These are phyloP conservation scores for Drosophila takahashii DNA, from an alignment of 1,140 invertebrate species.

Conservation along the genomic window DNA sequence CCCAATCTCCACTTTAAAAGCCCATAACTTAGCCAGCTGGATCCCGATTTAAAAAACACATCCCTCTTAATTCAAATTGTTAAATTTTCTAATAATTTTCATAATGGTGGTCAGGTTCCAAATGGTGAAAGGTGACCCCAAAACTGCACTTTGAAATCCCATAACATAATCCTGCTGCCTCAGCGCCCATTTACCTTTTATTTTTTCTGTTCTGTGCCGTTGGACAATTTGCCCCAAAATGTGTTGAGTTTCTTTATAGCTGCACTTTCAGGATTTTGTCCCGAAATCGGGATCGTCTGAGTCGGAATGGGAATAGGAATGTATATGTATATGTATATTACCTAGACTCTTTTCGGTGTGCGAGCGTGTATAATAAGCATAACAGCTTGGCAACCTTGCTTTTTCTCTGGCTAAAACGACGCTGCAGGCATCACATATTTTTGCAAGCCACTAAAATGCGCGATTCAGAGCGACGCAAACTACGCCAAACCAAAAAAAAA, in stretches of 20 bases:
- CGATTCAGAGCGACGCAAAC: constrained; percentile 28
- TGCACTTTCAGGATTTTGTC: background rate
- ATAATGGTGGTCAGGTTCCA: no score
- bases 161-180: background rate
- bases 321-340: background rate
- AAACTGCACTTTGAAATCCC: background rate
- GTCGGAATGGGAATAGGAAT: background rate
- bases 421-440: constrained; percentile 60
- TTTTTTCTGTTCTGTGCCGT: constrained; percentile 6
- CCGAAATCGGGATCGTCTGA: background rate
- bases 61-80: no score
- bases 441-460: constrained; percentile 54
- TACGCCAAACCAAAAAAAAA: constrained; percentile 17
- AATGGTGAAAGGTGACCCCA: background rate
- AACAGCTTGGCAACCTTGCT: constrained; percentile 48
- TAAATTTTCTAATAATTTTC: no score
- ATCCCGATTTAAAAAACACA: no score
- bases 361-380: constrained; percentile 56
- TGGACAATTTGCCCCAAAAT: constrained; percentile 39
- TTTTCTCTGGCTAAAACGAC: constrained; percentile 28
- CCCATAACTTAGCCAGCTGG: no score
- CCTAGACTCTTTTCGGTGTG: background rate
- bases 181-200: constrained; percentile 3
- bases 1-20: no score
- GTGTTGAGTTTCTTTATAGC: constrained; percentile 6